Conservation (phyloP, 2,113 vertebrate genomes). For the Pantherophis guttatus region DNA sequence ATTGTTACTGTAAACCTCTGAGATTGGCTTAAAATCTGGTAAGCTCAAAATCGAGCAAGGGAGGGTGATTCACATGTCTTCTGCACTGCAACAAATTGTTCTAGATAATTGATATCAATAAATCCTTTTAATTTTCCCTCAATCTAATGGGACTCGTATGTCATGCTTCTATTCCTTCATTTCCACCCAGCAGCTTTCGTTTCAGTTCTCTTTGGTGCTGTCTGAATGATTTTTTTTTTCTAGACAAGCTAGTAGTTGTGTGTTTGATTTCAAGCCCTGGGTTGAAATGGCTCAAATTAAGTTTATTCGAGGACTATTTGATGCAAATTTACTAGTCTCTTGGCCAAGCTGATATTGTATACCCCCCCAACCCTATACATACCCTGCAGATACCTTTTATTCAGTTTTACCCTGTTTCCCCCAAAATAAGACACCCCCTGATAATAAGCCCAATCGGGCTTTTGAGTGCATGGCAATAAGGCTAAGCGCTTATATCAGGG, state of each 20-base stretch:
- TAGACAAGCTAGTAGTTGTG: not conserved
- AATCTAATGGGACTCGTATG: conserved; percentile 53
- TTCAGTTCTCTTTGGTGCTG: conserved; percentile 29
- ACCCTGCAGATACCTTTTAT: not conserved
- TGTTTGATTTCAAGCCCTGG: not conserved
- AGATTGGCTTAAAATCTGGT: conserved; percentile 73
- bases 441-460: too few species aligned
- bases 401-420: not conserved
- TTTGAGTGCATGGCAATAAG: too few species aligned
- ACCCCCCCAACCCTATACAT: too few species aligned
- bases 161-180: conserved; percentile 40
- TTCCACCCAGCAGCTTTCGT: conserved; percentile 19
- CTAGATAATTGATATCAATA: conserved; percentile 77
- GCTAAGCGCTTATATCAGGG: too few species aligned
- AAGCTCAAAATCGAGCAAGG: conserved; percentile 53
- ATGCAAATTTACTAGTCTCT: not conserved
- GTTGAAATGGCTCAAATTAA: not conserved
- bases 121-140: conserved; percentile 68
- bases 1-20: conserved; percentile 82
- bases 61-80: conserved; percentile 75
- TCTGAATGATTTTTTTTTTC: conserved; percentile 16
- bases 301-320: not conserved
- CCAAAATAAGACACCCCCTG: too few species aligned
- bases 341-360: not conserved
- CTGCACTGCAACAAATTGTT: conserved; percentile 72